Base-by-base conservation (phyloP, 2,888 invertebrate genomes). In the Drosophila koepferae region DNA sequence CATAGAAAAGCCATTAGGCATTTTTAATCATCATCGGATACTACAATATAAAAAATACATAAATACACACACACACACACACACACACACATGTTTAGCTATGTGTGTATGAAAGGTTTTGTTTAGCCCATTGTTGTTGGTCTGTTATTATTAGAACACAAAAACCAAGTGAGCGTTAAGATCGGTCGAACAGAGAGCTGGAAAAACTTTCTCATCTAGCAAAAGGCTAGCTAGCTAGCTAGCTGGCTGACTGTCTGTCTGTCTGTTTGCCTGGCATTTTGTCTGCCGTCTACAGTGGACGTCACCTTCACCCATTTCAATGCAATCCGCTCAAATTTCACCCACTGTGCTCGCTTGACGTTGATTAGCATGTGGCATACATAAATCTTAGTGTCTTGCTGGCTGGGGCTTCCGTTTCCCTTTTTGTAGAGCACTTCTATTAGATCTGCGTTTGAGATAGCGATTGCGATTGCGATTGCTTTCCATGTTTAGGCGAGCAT, bases 281-380 rank as follows among this genome's bases (percentile, higher is more conserved):
- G 55, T 18, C 56, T 31, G 10, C 31, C 61, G 43, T 58, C 28
- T 60, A 18, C 44, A 58, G 55, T 70, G 74, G 89, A 80, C 81
- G 77, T 89, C 87, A 85, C 87, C 89, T 85, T 85, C 85, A 85
- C 89, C 82, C 80, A 74, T 70, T 72, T 73, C 44, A 55, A 44
- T 63, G 79, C 82, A 65, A 58, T 62, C 5, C 43, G 64, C 63
- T 65, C 67, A 54, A 67, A 81, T 67, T 73, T 71, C 81, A 77
- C 75, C 85, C 72, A 79, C 76, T 36, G 71, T 78, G 63, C 81
- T 63, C 69, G 31, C 78, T 77, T 79, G 80, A 85, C 73, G 77
- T 83, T 86, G 89, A 83, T 88, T 83, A 89, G 79, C 85, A 89
- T 86, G 79, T 85, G 89, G 89, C 84, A 85, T 79, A 89, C 85